phyloP scores from a whole-genome alignment of 2,888 invertebrate species.

The Gonocerus acuteangulatus region DNA sequence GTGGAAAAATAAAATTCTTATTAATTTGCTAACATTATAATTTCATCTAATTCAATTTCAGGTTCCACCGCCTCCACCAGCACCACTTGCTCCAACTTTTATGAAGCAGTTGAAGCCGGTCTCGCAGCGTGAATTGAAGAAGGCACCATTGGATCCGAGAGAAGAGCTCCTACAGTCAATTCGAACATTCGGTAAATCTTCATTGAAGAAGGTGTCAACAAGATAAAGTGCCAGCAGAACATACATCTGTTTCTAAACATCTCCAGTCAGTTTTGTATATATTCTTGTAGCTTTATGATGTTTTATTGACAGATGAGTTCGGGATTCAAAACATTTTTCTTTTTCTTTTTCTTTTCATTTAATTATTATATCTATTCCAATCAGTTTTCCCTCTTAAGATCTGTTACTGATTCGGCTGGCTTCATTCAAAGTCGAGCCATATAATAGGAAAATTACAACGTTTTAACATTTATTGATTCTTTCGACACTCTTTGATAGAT shows the following conservation, averaged over 20 bases:
- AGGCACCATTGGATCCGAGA: conserved; percentile 50
- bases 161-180: conserved; percentile 63
- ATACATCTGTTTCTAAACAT: conserved; percentile 2
- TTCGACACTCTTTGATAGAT: too few relatives aligned
- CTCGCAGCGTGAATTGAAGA: conserved; percentile 4
- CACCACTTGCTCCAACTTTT: conserved; percentile 1
- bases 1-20: too few relatives aligned
- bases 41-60: background rate
- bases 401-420: too few relatives aligned
- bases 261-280: conserved; percentile 19
- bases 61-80: conserved; percentile 10
- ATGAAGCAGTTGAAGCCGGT: conserved; percentile 7
- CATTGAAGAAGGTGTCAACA: conserved; percentile 36
- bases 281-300: conserved; percentile 10
- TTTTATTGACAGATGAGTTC: background rate
- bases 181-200: conserved; percentile 53
- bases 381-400: too few relatives aligned
- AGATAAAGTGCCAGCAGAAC: conserved; percentile 23
- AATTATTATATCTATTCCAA: too few relatives aligned
- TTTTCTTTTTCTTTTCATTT: too few relatives aligned
- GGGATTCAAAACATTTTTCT: too few relatives aligned
- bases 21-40: too few relatives aligned
- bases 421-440: too few relatives aligned
- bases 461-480: too few relatives aligned
- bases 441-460: too few relatives aligned